These are phyloP conservation scores for Chrysopa pallens DNA, from an alignment of 1,140 invertebrate species.

Conservation along the genomic window DNA sequence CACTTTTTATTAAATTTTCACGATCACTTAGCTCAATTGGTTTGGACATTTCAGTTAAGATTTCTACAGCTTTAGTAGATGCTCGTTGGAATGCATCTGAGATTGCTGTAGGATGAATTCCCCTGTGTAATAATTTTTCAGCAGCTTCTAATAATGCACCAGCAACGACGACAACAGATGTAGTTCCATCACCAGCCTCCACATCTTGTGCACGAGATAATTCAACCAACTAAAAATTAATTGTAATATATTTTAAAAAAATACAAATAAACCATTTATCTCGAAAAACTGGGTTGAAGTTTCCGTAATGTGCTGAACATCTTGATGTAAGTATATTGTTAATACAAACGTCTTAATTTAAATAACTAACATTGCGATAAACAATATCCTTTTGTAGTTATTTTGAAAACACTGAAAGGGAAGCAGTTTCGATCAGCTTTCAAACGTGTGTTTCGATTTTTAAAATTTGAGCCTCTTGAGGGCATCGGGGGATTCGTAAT, in stretches of 20 bases:
- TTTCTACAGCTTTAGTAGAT: constrained; percentile 65
- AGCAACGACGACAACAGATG: constrained; percentile 90
- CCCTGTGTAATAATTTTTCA: constrained; percentile 79
- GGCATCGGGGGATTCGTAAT: too few relatives aligned
- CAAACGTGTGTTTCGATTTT: too few relatives aligned
- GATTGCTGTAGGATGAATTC: constrained; percentile 94
- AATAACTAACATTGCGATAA: too few relatives aligned
- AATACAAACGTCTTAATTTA: too few relatives aligned
- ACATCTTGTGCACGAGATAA: constrained; percentile 96
- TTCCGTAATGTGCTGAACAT: too few relatives aligned
- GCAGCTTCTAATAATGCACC: constrained; percentile 90
- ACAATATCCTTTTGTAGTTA: too few relatives aligned
- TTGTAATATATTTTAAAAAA: too few relatives aligned
- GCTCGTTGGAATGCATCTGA: constrained; percentile 94
- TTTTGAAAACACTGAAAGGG: too few relatives aligned
- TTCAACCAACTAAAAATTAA: constrained; percentile 68
- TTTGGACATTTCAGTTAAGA: constrained; percentile 70
- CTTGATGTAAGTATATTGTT: too few relatives aligned
- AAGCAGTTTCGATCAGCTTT: too few relatives aligned
- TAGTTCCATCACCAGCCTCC: constrained; percentile 98
- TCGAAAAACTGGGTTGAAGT: constrained; percentile 1
- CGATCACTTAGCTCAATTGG: constrained; percentile 78
- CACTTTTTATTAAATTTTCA: constrained; percentile 79
- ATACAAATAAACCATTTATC: not conserved
- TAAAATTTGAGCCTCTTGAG: too few relatives aligned